Percentiles rank a stretch among this genome's conserved stretches.
These are phyloP conservation scores for Holothuria glaberrima DNA, from an alignment of 35 echinoderm and acorn worm genomes.

Conservation along the genomic window DNA sequence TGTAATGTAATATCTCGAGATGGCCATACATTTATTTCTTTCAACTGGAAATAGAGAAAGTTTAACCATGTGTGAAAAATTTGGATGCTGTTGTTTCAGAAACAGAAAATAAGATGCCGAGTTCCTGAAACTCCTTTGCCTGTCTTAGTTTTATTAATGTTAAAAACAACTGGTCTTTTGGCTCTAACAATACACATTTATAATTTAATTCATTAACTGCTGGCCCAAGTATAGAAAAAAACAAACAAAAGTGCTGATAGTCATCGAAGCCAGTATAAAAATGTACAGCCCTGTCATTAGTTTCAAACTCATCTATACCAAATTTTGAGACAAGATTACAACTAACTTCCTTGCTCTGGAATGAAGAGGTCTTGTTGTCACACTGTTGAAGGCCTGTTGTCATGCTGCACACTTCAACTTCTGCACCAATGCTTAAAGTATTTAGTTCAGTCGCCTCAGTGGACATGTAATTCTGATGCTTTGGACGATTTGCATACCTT, in stretches of 20 bases:
- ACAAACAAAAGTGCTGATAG: background rate
- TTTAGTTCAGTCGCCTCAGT: background rate
- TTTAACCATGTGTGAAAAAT: constrained; percentile 5
- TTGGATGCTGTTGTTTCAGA: background rate
- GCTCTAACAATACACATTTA: background rate
- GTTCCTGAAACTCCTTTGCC: constrained; percentile 7
- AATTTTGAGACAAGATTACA: background rate
- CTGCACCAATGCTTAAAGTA: background rate
- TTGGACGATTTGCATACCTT: background rate
- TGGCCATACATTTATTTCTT: constrained; percentile 19
- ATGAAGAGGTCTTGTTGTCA: background rate
- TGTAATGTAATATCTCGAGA: background rate
- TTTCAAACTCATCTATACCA: background rate
- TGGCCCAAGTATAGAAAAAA: constrained; percentile 4
- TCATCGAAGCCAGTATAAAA: background rate
- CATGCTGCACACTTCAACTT: background rate
- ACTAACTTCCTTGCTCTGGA: background rate
- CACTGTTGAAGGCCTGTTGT: background rate
- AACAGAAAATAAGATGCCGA: background rate
- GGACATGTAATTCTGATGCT: background rate
- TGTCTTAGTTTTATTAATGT: background rate
- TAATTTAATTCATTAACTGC: constrained; percentile 3
- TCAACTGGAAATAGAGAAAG: constrained; percentile 7
- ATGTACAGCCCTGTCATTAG: background rate
- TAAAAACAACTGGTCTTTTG: background rate